A percentile compares a stretch with the other conserved stretches of the same genome.
These are phyloP conservation scores for Luffia ferchaultella DNA, from an alignment of 2,888 invertebrate species.

Conservation along the genomic window DNA sequence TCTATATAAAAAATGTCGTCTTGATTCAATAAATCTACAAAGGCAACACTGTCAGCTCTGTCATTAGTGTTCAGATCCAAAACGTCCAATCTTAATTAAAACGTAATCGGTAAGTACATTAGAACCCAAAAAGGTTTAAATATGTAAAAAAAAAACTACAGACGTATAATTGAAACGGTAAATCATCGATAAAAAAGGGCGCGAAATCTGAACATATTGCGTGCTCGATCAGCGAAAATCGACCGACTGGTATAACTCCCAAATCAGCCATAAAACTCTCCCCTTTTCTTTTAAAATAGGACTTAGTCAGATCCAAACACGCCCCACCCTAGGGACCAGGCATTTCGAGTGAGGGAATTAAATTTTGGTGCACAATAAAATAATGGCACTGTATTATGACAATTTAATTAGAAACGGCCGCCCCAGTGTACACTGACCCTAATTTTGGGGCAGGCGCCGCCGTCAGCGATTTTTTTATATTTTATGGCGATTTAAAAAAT, in stretches of 20 bases:
- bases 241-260: slow-evolving; percentile 22
- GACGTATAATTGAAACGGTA: slow-evolving; percentile 11
- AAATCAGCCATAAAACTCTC: slow-evolving; percentile 31
- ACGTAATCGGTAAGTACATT: no score
- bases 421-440: slow-evolving; percentile 16
- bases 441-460: not conserved
- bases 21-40: no score
- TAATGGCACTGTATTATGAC: slow-evolving; percentile 44
- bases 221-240: slow-evolving; percentile 11
- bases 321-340: slow-evolving; percentile 26
- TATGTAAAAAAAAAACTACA: no score
- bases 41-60: no score
- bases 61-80: no score
- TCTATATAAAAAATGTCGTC: no score
- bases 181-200: slow-evolving; percentile 15
- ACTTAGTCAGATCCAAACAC: not conserved
- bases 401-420: slow-evolving; percentile 33
- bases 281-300: not conserved
- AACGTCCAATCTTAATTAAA: no score
- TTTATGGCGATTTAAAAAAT: not conserved
- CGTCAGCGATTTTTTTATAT: not conserved
- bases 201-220: slow-evolving; percentile 24
- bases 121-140: no score
- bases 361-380: slow-evolving; percentile 46
- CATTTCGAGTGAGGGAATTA: slow-evolving; percentile 40